These are phyloP conservation scores for Gorsachius goisagi DNA, from an alignment of 2,113 vertebrate genomes.

Conservation along the genomic window DNA sequence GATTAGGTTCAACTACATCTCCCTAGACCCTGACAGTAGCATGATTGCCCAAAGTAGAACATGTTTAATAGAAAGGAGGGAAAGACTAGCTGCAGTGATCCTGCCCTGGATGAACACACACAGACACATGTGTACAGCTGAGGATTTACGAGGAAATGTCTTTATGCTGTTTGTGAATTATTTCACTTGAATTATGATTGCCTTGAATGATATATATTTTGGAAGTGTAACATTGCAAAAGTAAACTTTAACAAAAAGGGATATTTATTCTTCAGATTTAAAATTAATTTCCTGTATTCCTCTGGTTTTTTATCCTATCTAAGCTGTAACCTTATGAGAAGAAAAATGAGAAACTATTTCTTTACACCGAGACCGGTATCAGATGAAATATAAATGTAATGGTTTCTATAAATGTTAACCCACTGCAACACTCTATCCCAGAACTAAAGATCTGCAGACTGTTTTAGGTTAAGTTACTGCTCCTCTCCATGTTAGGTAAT, in stretches of 20 bases:
- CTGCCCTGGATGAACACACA: background rate
- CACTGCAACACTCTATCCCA: constrained; percentile 56
- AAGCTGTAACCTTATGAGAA: constrained; percentile 69
- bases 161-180: constrained; percentile 61
- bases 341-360: constrained; percentile 72
- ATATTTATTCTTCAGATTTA: constrained; percentile 80
- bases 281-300: constrained; percentile 84
- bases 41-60: background rate
- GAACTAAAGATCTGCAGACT: constrained; percentile 58
- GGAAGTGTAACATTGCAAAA: constrained; percentile 63
- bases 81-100: background rate
- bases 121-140: background rate
- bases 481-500: constrained; percentile 82
- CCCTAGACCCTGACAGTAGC: background rate
- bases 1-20: constrained; percentile 6
- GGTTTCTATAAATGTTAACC: constrained; percentile 65
- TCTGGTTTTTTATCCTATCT: constrained; percentile 62
- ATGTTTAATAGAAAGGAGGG: background rate
- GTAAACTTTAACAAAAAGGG: constrained; percentile 69
- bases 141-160: constrained; percentile 7
- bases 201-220: constrained; percentile 68
- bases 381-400: constrained; percentile 72
- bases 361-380: constrained; percentile 63
- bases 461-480: constrained; percentile 73
- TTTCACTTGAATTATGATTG: constrained; percentile 64